These are phyloP conservation scores for Myzus persicae DNA, from an alignment of 1,140 invertebrate genomes.

Conservation along the genomic window DNA sequence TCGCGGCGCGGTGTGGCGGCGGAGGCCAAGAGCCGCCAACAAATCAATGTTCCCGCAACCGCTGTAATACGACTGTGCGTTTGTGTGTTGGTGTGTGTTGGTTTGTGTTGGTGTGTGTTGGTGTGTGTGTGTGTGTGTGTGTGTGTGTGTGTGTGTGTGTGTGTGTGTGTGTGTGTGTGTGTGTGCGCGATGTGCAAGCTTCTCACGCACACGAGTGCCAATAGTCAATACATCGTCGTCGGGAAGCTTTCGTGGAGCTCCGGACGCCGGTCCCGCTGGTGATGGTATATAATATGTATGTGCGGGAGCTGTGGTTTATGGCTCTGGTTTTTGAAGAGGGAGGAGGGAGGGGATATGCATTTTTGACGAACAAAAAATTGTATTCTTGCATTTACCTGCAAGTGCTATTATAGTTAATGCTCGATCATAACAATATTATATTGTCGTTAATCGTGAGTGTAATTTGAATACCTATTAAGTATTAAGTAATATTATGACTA, in stretches of 20 bases:
- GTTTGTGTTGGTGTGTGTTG: neutral
- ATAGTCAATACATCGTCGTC: no score
- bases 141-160: neutral
- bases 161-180: neutral
- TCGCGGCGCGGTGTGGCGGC: neutral
- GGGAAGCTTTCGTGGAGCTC: neutral
- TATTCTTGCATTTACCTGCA: no score
- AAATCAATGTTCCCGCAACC: slow-evolving; percentile 50
- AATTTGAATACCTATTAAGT: no score
- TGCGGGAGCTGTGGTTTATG: neutral
- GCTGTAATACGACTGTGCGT: neutral
- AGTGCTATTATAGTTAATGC: no score
- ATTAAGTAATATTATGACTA: no score
- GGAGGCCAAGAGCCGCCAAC: slow-evolving; percentile 19
- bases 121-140: neutral
- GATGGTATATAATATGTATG: neutral
- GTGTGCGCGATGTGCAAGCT: neutral
- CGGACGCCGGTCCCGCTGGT: neutral
- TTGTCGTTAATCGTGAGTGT: no score
- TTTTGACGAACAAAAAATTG: no score
- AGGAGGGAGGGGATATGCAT: no score
- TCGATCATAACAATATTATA: no score
- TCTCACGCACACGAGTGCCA: neutral
- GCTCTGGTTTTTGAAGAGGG: neutral
- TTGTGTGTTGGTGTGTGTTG: neutral